phyloP scores from a whole-genome alignment of 2,888 invertebrate genomes.

The Buathra laborator region DNA sequence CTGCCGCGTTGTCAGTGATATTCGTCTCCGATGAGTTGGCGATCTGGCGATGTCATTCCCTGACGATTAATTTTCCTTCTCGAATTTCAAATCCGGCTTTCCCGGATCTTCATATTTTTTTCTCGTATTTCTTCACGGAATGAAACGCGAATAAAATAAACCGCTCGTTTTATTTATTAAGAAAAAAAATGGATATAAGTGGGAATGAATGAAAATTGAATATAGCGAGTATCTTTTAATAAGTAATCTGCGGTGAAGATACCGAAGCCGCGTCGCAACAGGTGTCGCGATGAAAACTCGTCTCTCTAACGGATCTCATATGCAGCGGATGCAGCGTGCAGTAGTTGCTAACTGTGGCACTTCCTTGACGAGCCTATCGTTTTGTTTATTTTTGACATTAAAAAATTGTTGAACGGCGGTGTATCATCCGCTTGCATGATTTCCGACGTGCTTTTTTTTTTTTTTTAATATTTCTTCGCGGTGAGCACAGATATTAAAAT shows the following conservation, averaged over 20 bases:
- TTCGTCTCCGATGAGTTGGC: background rate
- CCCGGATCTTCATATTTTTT: background rate
- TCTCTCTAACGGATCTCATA: constrained; percentile 63
- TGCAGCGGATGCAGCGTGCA: constrained; percentile 53
- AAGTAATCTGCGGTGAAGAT: background rate
- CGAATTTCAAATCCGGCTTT: background rate
- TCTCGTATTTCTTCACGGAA: background rate
- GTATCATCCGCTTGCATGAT: constrained; percentile 18
- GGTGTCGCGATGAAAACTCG: constrained; percentile 56
- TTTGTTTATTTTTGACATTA: constrained; percentile 46
- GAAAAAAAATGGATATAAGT: background rate
- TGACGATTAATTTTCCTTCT: background rate
- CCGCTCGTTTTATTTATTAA: background rate
- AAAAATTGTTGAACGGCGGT: constrained; percentile 11
- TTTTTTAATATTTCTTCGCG: background rate
- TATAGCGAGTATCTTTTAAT: background rate
- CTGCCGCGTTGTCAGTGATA: background rate
- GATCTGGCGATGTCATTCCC: background rate
- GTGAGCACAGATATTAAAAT: background rate
- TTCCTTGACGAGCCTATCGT: constrained; percentile 52
- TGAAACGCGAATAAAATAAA: background rate
- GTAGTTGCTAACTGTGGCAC: constrained; percentile 53
- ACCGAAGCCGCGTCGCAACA: background rate
- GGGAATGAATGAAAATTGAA: background rate
- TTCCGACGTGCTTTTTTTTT: background rate